phyloP scores from a whole-genome alignment of 2,888 invertebrate species.

The Trachelus troglodyta region DNA sequence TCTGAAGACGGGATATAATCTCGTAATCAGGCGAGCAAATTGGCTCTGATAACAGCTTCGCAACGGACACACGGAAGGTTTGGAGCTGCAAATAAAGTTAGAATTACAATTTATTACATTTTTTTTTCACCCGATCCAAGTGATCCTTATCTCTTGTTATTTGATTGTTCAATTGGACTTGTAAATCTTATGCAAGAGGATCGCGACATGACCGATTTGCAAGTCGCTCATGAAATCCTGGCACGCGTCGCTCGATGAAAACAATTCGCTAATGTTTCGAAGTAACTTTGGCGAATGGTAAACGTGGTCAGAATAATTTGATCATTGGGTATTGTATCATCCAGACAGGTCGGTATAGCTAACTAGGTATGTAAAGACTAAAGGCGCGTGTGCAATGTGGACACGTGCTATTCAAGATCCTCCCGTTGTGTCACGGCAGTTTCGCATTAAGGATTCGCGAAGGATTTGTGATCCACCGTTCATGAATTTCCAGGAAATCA shows the following conservation, averaged over 20 bases:
- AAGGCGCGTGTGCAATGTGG: neutral
- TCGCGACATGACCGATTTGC: neutral
- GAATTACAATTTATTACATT: neutral
- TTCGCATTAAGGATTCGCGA: neutral
- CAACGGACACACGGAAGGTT: constrained; percentile 81
- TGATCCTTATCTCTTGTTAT: neutral
- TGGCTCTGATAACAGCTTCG: constrained; percentile 79
- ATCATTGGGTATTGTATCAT: neutral
- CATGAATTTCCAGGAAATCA: neutral
- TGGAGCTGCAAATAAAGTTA: constrained; percentile 68
- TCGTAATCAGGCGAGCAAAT: constrained; percentile 81
- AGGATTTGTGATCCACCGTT: neutral
- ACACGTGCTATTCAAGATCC: neutral
- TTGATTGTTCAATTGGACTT: neutral
- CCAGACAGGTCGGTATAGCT: neutral
- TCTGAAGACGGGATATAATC: constrained; percentile 81
- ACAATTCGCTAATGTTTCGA: neutral
- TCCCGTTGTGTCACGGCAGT: neutral
- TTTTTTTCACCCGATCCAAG: neutral
- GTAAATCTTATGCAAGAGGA: neutral
- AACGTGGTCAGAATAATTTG: neutral
- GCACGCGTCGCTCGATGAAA: neutral
- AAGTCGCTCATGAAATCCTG: constrained; percentile 9
- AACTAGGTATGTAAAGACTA: neutral
- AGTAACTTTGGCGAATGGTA: neutral